A percentile compares a stretch with the other conserved stretches of the same genome.
These are phyloP conservation scores for Mirza zaza DNA, from an alignment of 2,113 vertebrate species.

Conservation along the genomic window DNA sequence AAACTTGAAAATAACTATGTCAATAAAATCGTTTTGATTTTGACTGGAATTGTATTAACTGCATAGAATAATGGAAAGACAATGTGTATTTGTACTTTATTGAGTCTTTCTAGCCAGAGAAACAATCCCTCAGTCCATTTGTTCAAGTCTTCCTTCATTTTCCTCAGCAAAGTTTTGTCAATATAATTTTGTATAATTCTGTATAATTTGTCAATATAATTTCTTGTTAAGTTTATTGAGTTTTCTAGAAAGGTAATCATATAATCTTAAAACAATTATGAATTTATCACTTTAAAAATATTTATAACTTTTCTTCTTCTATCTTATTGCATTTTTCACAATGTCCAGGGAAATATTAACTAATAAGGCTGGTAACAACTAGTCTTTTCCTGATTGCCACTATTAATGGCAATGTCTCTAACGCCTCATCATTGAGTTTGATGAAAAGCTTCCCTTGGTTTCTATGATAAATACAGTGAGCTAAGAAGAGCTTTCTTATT, in stretches of 20 bases:
- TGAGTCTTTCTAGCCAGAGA: background rate
- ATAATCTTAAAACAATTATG: background rate
- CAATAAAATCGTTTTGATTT: background rate
- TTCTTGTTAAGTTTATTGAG: background rate
- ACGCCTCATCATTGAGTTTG: rapidly evolving
- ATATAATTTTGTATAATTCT: background rate
- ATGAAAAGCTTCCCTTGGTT: background rate
- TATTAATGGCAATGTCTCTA: background rate
- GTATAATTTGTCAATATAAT: background rate
- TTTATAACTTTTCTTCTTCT: background rate
- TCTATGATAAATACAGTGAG: background rate
- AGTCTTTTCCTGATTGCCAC: background rate
- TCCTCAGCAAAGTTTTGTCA: background rate
- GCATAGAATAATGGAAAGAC: background rate
- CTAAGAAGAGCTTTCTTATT: background rate
- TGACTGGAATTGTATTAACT: background rate
- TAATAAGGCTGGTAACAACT: background rate
- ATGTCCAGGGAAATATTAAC: background rate
- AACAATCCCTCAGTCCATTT: background rate
- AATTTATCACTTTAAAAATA: background rate
- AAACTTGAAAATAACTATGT: background rate
- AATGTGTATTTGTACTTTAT: background rate
- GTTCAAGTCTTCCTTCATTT: background rate
- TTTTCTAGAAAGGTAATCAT: background rate
- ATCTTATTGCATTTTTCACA: background rate